Conservation (phyloP, 2,113 vertebrate genomes). For the Zosterops lateralis region DNA sequence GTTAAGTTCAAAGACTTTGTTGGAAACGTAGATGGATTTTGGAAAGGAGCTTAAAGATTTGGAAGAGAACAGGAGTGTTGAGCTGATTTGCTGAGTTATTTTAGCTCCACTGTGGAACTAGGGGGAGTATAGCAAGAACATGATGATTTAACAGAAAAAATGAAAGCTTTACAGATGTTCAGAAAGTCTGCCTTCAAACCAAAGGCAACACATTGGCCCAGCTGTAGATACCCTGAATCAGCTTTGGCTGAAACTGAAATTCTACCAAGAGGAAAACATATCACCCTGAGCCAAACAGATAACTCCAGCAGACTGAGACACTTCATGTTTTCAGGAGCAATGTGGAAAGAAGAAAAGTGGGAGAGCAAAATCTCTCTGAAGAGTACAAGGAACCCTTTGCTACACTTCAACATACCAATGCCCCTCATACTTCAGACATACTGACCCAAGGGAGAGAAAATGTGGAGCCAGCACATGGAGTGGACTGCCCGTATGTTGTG, state of each 20-base stretch:
- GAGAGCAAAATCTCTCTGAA: neutral
- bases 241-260: neutral
- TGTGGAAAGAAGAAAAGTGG: neutral
- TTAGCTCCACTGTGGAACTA: neutral
- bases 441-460: neutral
- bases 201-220: neutral
- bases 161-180: neutral
- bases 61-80: neutral
- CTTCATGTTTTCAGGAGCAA: neutral
- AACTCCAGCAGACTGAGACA: neutral
- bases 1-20: neutral
- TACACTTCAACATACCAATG: neutral
- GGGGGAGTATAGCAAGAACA: neutral
- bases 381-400: neutral
- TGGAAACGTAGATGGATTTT: neutral
- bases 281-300: neutral
- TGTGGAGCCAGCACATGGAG: neutral
- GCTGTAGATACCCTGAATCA: neutral
- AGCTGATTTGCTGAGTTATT: constrained; percentile 12
- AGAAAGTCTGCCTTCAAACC: neutral
- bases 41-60: neutral
- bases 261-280: neutral
- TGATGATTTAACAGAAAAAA: neutral
- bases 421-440: neutral
- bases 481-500: neutral